Base-by-base conservation (phyloP, 2,797 vertebrate species). In the Lates japonicus region DNA sequence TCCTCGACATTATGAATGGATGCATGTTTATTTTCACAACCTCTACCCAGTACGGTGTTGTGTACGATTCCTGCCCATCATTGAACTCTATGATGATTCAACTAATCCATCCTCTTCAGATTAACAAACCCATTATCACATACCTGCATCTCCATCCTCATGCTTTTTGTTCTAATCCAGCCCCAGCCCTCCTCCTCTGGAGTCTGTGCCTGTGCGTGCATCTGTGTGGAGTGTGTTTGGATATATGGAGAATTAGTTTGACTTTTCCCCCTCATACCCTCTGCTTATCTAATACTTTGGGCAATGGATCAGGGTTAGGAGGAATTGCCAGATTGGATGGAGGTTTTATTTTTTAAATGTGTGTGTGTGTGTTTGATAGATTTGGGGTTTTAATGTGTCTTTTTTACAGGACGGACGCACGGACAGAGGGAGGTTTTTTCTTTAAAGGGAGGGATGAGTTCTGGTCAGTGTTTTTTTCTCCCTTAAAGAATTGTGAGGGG, bases 241-340 rank as follows among this genome's bases (percentile, higher is more conserved):
- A 91, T 93, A 92, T 86, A 73, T 70, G 55, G 67, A 88, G 87
- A 90, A 90, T 92, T 86, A 88, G 82, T 91, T 82, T 8, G 87
- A 87, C 77, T 74, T 80, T 70, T 78, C 10, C 35, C 44, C 25
- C 42, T 41, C 76, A 72, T 81, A 71, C 76, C 65, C 90, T 85
- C 82, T 83, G 88, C 82, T 93, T 91, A 90, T 92, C 89, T 90
- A 87, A 89, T 66, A 82, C 78, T 80, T 44, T 74, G 81, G 78
- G 70, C 84, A 61, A n/a, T 69, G 68, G 81, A 84, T 89, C 87
- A 78, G 84, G 77, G 78, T 86, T 33, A 76, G 81, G 80, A 88
- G 80, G 80, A n/a, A n/a, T n/a, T 80, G 81, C 61, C 86, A 87
- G 87, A n/a, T 80, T 82, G 86, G 81, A 87, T 67, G 71, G 66